Percentiles rank a stretch among this genome's conserved stretches.
These are phyloP conservation scores for Pseudomyrmex concolor DNA, from an alignment of 1,140 invertebrate species.

Conservation along the genomic window DNA sequence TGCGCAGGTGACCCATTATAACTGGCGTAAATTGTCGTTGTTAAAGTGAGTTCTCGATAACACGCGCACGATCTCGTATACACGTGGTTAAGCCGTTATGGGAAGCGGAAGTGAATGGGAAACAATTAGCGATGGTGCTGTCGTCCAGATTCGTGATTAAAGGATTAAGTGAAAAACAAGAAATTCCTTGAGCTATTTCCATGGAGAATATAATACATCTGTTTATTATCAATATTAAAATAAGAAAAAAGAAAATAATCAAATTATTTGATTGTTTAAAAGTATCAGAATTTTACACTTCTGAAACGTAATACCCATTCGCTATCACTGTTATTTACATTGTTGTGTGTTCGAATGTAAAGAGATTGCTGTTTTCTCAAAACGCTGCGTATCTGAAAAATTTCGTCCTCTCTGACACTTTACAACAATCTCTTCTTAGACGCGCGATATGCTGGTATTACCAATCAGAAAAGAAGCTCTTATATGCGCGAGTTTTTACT, in stretches of 20 bases:
- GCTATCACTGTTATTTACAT: not conserved
- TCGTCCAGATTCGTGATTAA: not conserved
- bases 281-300: too few species aligned
- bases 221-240: not conserved
- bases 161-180: slow-evolving; percentile 7
- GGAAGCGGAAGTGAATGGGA: not conserved
- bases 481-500: slow-evolving; percentile 46
- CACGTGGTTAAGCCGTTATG: slow-evolving; percentile 13
- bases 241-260: not conserved
- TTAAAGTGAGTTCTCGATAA: slow-evolving; percentile 60
- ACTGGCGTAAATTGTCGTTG: slow-evolving; percentile 65
- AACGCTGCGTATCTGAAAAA: slow-evolving; percentile 6
- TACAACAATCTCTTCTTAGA: slow-evolving; percentile 16
- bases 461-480: slow-evolving; percentile 32
- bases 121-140: slow-evolving; percentile 1
- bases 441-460: slow-evolving; percentile 22
- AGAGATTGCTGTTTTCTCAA: too few species aligned
- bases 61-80: not conserved
- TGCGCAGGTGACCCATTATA: slow-evolving; percentile 66
- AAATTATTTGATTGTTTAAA: not conserved
- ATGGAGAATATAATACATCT: not conserved
- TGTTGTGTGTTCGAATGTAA: too few species aligned
- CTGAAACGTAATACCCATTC: not conserved
- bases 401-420: not conserved
- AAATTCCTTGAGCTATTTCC: not conserved